Evolutionary conservation across 2,888 invertebrate genomes (phyloP).

Genomic region (Callyntrura guangdongensis): DNA sequence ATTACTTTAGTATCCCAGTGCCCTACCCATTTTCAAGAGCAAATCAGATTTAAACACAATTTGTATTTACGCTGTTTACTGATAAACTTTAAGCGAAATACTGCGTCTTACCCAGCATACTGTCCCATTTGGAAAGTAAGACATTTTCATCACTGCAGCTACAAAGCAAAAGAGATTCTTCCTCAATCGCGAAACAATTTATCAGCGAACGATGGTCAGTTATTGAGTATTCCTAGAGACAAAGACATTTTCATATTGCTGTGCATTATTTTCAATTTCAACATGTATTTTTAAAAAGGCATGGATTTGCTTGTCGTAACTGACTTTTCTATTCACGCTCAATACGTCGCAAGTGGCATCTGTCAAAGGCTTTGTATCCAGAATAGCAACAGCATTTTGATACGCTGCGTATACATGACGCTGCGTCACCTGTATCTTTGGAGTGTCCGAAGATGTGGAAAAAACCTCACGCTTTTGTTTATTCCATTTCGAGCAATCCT

Average conservation of each 20-base stretch:
- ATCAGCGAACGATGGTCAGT: slow-evolving; percentile 63
- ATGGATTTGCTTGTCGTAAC: background rate
- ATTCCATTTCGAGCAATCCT: slow-evolving; percentile 55
- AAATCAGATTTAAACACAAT: background rate
- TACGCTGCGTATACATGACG: slow-evolving; percentile 66
- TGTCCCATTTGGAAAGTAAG: slow-evolving; percentile 79
- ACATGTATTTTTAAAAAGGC: background rate
- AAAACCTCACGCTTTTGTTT: slow-evolving; percentile 62
- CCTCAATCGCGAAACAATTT: slow-evolving; percentile 75
- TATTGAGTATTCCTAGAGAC: slow-evolving; percentile 49
- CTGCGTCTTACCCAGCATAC: slow-evolving; percentile 70
- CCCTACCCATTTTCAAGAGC: slow-evolving; percentile 60
- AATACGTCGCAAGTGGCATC: slow-evolving; percentile 25
- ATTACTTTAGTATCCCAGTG: slow-evolving; percentile 79
- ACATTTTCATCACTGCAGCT: slow-evolving; percentile 81
- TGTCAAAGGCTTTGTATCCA: slow-evolving; percentile 64
- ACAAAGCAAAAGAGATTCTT: slow-evolving; percentile 72
- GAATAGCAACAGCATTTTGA: slow-evolving; percentile 57
- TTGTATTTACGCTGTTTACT: background rate
- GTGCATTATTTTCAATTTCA: background rate
- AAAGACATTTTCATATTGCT: background rate
- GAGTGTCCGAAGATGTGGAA: slow-evolving; percentile 29
- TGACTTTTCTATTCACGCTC: slow-evolving; percentile 41
- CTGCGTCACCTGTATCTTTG: slow-evolving; percentile 60
- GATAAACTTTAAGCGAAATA: background rate